Evolutionary conservation across 2,797 vertebrate species (phyloP).

Genomic region (Notolepis coatsorum): DNA sequence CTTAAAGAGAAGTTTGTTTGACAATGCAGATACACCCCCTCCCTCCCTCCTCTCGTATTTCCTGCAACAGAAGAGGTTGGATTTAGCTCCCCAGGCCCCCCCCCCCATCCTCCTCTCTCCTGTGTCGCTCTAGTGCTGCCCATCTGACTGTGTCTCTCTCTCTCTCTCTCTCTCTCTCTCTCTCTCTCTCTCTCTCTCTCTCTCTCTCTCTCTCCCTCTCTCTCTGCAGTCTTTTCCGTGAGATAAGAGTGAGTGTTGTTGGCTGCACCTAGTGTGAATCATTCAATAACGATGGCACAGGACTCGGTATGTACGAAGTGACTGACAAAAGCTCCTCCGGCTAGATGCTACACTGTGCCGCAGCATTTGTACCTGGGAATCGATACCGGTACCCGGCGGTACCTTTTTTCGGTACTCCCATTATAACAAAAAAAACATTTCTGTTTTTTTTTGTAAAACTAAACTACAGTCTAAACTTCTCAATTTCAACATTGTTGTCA

Average conservation of each 20-base stretch:
- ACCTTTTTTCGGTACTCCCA: no score
- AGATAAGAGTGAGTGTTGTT: constrained; percentile 74
- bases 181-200: constrained; percentile 56
- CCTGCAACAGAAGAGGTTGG: constrained; percentile 42
- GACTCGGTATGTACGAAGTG: constrained; percentile 63
- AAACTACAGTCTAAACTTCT: no score
- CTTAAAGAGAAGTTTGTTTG: constrained; percentile 17
- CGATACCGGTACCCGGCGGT: no score
- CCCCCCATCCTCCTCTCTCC: constrained; percentile 8
- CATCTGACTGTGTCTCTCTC: no score
- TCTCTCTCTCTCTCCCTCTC: constrained; percentile 54
- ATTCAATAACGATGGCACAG: constrained; percentile 73
- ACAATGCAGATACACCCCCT: constrained; percentile 53
- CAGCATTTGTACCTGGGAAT: no score
- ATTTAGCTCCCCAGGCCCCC: constrained; percentile 13
- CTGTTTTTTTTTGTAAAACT: no score
- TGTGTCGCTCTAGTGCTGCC: no score
- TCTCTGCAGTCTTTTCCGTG: constrained; percentile 70
- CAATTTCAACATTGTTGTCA: no score
- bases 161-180: constrained; percentile 33
- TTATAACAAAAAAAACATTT: no score
- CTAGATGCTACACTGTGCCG: constrained; percentile 61
- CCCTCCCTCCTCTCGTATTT: constrained; percentile 57
- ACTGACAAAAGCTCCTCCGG: constrained; percentile 68
- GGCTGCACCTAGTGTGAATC: constrained; percentile 73